Percentiles rank a stretch among this genome's conserved stretches.
Evolutionary conservation across 2,113 vertebrate species (phyloP).

Genomic region (Plectropomus leopardus): DNA sequence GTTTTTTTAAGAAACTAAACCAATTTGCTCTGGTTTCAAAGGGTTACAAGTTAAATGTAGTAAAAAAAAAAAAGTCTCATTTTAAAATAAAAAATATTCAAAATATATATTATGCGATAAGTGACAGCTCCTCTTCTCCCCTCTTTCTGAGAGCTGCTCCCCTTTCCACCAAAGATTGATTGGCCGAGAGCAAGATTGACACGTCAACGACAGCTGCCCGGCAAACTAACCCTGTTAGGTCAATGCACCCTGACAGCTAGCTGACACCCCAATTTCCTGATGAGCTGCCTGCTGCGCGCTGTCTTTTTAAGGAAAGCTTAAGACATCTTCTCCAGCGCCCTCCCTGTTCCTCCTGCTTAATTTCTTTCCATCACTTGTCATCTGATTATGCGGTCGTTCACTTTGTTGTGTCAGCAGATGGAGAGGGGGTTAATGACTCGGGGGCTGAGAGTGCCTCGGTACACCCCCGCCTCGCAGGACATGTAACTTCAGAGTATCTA

Average conservation of each 20-base stretch:
- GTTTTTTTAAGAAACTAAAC: no score
- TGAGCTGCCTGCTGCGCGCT: slow-evolving; percentile 56
- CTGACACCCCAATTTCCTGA: slow-evolving; percentile 81
- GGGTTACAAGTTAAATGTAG: no score
- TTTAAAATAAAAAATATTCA: slow-evolving; percentile 6
- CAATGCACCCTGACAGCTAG: slow-evolving; percentile 77
- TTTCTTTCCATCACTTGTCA: slow-evolving; percentile 77
- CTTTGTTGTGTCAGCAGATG: slow-evolving; percentile 76
- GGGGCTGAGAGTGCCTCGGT: slow-evolving; percentile 40
- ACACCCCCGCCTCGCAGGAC: slow-evolving; percentile 21
- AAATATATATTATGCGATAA: slow-evolving; percentile 11
- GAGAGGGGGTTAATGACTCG: slow-evolving; percentile 65
- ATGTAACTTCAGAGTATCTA: slow-evolving; percentile 41
- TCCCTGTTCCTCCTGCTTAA: slow-evolving; percentile 45
- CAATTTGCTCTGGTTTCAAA: no score
- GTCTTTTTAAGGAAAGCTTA: slow-evolving; percentile 66
- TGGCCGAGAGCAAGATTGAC: slow-evolving; percentile 71
- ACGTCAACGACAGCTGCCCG: slow-evolving; percentile 72
- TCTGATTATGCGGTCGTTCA: slow-evolving; percentile 72
- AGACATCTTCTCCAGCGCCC: slow-evolving; percentile 49
- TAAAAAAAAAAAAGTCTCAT: background rate
- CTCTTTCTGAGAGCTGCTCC: slow-evolving; percentile 25
- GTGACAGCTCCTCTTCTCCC: slow-evolving; percentile 17
- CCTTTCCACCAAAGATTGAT: slow-evolving; percentile 70
- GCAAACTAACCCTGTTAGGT: slow-evolving; percentile 68